Base-by-base conservation (phyloP, 53 echinoderm and acorn worm species). In the Echinarachnius parma region DNA sequence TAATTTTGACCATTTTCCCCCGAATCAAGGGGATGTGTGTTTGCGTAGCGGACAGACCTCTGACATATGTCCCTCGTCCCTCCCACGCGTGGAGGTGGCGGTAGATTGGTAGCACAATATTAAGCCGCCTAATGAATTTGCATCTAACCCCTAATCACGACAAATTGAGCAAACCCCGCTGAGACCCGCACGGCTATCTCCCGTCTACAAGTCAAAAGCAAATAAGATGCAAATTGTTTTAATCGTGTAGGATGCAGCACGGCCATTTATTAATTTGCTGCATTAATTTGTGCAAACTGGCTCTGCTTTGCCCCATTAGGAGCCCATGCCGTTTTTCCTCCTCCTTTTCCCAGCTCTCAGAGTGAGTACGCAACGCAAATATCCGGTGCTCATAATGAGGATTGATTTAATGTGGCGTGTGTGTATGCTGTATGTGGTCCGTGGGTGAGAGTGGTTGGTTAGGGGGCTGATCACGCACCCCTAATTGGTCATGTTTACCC, bases 191-290 rank as follows among this genome's bases (percentile, higher is more conserved):
- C 58, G 56, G n/a, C 57, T 72, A 39, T 55, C 35, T 31, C 56
- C 15, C 57, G 74, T 57, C 58, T 35, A 7, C 27, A 28, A 27
- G 58, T 34, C 25, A 39, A 72, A 52, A 42, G 57, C 56, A 57
- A 72, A 57, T 72, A 72, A 72, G 53, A 72, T 37, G 16, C 74
- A 72, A 72, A 72, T 72, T 72, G 74, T 72, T 72, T 72, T 72
- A 72, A 72, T 72, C 74, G 29, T 35, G 57, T 72, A 72, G 74
- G 74, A 72, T 72, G 74, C 74, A 32, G 74, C 57, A 57, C 42
- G 55, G 74, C 74, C 57, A 72, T 72, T 72, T 72, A 72, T 72
- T 72, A 72, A 72, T 72, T 72, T 72, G 74, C 56, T 28, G 56
- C 74, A 72, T 72, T 72, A 72, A 72, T 72, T 57, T 72, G 15